Conservation (phyloP, 2,888 invertebrate genomes). For the Tenthredo livida region DNA sequence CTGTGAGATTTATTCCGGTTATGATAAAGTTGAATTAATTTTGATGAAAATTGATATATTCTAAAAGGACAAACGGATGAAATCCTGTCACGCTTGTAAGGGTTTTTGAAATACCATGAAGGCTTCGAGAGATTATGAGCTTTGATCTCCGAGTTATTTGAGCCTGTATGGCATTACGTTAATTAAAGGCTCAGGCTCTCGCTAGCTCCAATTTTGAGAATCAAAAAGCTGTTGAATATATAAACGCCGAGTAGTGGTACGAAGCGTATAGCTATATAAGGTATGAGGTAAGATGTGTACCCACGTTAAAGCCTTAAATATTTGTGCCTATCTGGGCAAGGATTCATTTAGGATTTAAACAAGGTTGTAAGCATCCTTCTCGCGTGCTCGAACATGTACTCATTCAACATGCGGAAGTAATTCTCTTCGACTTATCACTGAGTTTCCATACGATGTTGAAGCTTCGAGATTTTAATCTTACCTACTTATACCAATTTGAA, state of each 20-base stretch:
- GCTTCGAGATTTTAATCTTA: neutral
- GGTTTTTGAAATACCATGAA: conserved; percentile 40
- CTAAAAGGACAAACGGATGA: conserved; percentile 37
- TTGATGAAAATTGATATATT: conserved; percentile 39
- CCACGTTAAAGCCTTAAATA: conserved; percentile 13
- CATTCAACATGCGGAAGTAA: conserved; percentile 22
- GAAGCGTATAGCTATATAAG: neutral
- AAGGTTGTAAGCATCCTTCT: neutral
- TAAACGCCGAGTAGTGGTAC: neutral
- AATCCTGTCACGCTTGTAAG: conserved; percentile 45
- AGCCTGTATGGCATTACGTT: conserved; percentile 43
- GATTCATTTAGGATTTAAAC: conserved; percentile 25
- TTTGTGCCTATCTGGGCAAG: neutral
- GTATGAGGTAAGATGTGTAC: neutral
- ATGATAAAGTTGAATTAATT: conserved; percentile 28
- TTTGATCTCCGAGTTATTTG: conserved; percentile 48
- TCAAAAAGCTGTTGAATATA: conserved; percentile 40
- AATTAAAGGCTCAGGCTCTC: conserved; percentile 38
- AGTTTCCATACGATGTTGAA: conserved; percentile 5
- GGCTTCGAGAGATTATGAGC: conserved; percentile 49
- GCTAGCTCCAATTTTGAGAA: conserved; percentile 27
- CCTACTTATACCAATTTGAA: conserved; percentile 12
- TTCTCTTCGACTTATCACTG: conserved; percentile 37
- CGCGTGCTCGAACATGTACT: conserved; percentile 28
- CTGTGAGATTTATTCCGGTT: neutral